Base-by-base conservation (phyloP, 2,888 invertebrate genomes). In the Tetragonisca angustula region DNA sequence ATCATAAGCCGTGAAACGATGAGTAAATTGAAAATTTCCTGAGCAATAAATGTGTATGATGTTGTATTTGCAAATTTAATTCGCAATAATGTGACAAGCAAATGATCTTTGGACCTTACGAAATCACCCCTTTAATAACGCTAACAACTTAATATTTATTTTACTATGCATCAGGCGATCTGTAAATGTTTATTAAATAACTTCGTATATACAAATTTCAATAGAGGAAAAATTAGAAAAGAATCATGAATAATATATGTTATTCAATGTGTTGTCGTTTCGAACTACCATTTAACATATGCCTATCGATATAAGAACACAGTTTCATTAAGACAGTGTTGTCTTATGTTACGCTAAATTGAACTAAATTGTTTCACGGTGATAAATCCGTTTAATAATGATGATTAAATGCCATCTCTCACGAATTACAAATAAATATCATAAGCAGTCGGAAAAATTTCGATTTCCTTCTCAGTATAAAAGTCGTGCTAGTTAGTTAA, bases 91-190 rank as follows among this genome's bases (percentile, higher is more conserved):
- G 17, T 43, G 15, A 75, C 24, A 43, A 4, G 21, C 6, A 32
- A 50, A 81, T 62, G 83, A 83, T 83, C 83, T 83, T 83, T 76
- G 83, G 83, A 77, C 83, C 32, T 77, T 77, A 43, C 62, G 24
- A 13, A 62, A 65, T 65, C 32, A 70, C 49, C 61, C 70, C 74
- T 67, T 27, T 62, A 68, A 56, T 50, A 68, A 17, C 69, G 54
- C 64, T 67, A 74, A 32, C 49, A 49, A 43, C 64, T 70, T 82
- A 72, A 52, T 52, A 78, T 77, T 74, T 77, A 83, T 70, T 84
- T 83, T 56, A 73, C 17, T 82, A 73, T 71, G 73, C 52, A 61
- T 74, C 69, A 65, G 50, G n/a, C 50, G 70, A 77, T 76, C 62
- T 67, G 61, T 49, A 15, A 65, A 67, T 61, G 67, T 81, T 82